Conservation (phyloP, 2,113 vertebrate genomes). For the Aegotheles bennettii region DNA sequence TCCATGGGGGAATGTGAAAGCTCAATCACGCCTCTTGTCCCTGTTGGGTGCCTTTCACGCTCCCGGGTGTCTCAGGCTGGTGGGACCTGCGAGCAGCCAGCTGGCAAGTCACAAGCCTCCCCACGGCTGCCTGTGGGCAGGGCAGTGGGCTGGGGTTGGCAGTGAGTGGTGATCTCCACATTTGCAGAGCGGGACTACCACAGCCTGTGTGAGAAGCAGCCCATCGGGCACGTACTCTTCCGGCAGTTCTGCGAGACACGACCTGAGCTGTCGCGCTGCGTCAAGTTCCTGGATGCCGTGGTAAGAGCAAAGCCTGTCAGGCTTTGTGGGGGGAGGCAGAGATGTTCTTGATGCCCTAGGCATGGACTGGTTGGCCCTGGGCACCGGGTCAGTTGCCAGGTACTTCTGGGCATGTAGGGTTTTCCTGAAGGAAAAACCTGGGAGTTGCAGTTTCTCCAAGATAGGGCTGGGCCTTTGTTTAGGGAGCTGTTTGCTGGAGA, state of each 20-base stretch:
- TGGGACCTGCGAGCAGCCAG: not conserved
- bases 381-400: not conserved
- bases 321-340: not conserved
- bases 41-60: fast-evolving
- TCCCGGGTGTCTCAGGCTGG: not conserved
- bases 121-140: not conserved
- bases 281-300: constrained; percentile 93
- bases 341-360: not conserved
- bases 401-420: not conserved
- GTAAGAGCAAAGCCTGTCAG: constrained; percentile 67
- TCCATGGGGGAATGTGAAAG: not conserved
- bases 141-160: not conserved
- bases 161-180: not conserved
- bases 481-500: not conserved
- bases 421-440: not conserved
- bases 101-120: not conserved
- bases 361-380: not conserved
- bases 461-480: not conserved
- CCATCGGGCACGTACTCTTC: constrained; percentile 89
- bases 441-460: not conserved
- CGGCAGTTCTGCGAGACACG: constrained; percentile 92
- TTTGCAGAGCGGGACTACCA: constrained; percentile 90
- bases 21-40: not conserved
- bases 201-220: constrained; percentile 92
- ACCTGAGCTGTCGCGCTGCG: constrained; percentile 84